Base-by-base conservation (phyloP, 2,113 vertebrate genomes). In the Myodes glareolus region DNA sequence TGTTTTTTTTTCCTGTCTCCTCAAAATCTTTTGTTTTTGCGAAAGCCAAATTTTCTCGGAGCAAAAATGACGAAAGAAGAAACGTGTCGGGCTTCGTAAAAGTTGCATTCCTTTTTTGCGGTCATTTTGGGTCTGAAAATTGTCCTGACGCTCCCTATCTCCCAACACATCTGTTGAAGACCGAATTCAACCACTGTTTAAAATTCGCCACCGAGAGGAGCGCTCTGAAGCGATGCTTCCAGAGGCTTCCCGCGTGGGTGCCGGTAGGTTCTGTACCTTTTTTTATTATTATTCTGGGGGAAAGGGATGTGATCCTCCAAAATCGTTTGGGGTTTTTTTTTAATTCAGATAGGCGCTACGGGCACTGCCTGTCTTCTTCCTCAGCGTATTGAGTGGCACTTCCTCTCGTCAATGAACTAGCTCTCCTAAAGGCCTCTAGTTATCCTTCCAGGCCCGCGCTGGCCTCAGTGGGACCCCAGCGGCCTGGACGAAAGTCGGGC, bases 61-160 rank as follows among this genome's bases (percentile, higher is more conserved):
- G 90, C 80, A 86, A 95, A 75, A 91, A 65, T 39, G 36, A 86
- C 36, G 25, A 39, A 75, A 90, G 90, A 77, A 91, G 70, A 77
- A 72, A n/a, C n/a, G 67, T 39, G 21, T 45, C 42, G 39, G 36
- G 42, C 67, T 93, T 85, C 82, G 73, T 75, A 82, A 67, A 65
- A 13, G n/a, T 42, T 52, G 39, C 65, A 47, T 70, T 77, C 45
- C 58, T 21, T 73, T 70, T 75, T 73, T 72, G 12, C 42, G 36
- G 85, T 23, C 42, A 42, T 86, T 78, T 65, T 65, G 81, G 72
- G 72, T 91, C 92, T 88, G 94, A 90, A 94, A 93, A 58, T 29
- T 29, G 50, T 61, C 42, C 0, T 52, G 45, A 36, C 47, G 1
- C 50, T 9, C 68, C 82, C 27, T 13, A 65, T 88, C 39, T 94